Percentiles rank a stretch among this genome's conserved stretches.
These are phyloP conservation scores for Ciconia maguari DNA, from an alignment of 2,113 vertebrate species.

Conservation along the genomic window DNA sequence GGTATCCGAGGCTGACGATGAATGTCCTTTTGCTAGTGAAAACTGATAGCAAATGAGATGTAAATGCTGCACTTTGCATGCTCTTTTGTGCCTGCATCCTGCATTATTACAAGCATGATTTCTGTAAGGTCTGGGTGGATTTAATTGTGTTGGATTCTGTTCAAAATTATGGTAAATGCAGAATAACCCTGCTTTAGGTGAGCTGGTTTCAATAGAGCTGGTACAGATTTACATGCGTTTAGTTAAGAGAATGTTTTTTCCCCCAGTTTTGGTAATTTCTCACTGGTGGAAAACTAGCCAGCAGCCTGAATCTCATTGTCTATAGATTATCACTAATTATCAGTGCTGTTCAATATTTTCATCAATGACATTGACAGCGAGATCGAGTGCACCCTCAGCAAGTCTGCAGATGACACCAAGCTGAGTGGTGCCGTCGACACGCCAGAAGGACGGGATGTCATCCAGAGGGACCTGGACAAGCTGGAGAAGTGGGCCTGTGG, in stretches of 20 bases:
- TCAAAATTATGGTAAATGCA: background rate
- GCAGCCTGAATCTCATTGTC: background rate
- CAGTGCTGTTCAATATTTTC: no score
- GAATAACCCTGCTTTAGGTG: background rate
- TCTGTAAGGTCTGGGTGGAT: background rate
- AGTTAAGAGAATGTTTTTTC: background rate
- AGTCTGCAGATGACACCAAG: no score
- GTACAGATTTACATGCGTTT: fast-evolving
- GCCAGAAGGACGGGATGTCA: no score
- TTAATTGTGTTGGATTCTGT: background rate
- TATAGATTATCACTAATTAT: background rate
- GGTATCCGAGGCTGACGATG: fast-evolving
- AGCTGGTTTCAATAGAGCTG: background rate
- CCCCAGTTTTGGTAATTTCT: background rate
- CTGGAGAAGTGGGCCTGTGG: no score
- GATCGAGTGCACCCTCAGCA: no score
- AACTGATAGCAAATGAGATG: background rate
- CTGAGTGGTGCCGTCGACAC: no score
- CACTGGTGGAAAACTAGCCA: background rate
- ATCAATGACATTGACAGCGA: no score
- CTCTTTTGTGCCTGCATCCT: background rate
- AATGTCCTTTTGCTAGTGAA: background rate
- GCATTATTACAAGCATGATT: background rate
- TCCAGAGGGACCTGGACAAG: no score
- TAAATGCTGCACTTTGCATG: background rate